phyloP scores from a whole-genome alignment of 2,888 invertebrate genomes.

The Erebia ligea region DNA sequence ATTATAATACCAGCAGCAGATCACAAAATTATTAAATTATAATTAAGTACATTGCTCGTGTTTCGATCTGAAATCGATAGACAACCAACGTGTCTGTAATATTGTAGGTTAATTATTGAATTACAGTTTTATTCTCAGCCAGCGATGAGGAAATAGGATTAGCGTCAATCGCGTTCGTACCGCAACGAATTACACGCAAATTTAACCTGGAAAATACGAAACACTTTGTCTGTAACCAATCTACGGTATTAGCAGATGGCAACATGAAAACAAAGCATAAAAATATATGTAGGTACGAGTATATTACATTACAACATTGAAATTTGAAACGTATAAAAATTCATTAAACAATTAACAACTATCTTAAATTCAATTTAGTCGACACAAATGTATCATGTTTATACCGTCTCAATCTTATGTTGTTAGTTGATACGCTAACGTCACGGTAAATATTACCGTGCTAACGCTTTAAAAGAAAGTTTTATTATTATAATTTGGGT shows the following conservation, averaged over 20 bases:
- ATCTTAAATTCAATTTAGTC: too few species aligned
- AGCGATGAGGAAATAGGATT: constrained; percentile 15
- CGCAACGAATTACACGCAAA: constrained; percentile 22
- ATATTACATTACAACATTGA: too few species aligned
- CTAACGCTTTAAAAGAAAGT: too few species aligned
- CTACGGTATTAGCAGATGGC: constrained; percentile 11
- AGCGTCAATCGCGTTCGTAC: constrained; percentile 18
- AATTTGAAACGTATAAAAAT: too few species aligned
- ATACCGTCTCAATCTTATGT: too few species aligned
- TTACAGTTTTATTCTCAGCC: constrained; percentile 7
- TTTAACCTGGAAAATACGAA: constrained; percentile 24
- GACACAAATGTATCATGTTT: too few species aligned
- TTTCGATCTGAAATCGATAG: background rate
- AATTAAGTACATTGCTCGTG: background rate
- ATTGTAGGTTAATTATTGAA: constrained; percentile 11
- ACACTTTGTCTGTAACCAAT: constrained; percentile 2
- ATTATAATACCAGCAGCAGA: background rate
- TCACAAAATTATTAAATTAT: background rate
- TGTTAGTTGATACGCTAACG: too few species aligned
- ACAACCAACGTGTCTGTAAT: constrained; percentile 6
- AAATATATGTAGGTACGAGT: background rate
- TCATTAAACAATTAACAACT: too few species aligned
- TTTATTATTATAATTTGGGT: too few species aligned
- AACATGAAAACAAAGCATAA: background rate
- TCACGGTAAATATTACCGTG: too few species aligned